Base-by-base conservation (phyloP, 1,140 invertebrate genomes). In the Anoplolepis gracilipes region DNA sequence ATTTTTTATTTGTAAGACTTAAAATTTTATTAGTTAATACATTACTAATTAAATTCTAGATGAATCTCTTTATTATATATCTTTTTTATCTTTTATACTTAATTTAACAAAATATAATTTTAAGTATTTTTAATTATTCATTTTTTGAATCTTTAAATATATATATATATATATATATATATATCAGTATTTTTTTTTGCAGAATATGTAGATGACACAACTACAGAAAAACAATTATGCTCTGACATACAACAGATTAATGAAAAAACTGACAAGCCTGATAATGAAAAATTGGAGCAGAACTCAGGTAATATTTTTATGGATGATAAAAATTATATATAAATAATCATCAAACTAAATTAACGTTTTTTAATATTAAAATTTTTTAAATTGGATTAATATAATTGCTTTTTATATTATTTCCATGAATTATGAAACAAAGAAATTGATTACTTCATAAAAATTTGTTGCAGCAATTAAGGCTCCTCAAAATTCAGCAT, bases 301-400 rank as follows among this genome's bases (percentile, higher is more conserved):
- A 49, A 30, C 39, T 30, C 69, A 89, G 79, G 88, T 90, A 87
- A 87, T 77, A 25, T 76, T 46, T 75, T 70, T 28, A 65, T 57
- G 2, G n/a, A 78, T 62, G 49, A 84, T n/a, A 53, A 78, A 49
- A 46, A 57, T 90, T 36, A 19, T 87, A 84, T 36, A 19, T 87
- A 84, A 77, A 19, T 69, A 46, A 53, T 70, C 30, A 64, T 49
- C 19, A 64, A 72, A 86, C 13, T 16, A 55, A 25, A 69, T 61
- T 33, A n/a, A 72, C n/a, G n/a, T 84, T 65, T 25, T 6, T 11
- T 2, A 75, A 84, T 36, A 46, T 70, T 39, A 5, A n/a, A 36
- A 13, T 25, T 49, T 64, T 55, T 6, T 53, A 2, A 55, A 84
- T 1, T 19, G 4, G 2, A 30, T 28, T 55, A 22, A 28, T 59